A percentile compares a stretch with the other conserved stretches of the same genome.
phyloP scores from a whole-genome alignment of 2,888 invertebrate genomes.

The Pyrrhia umbra region DNA sequence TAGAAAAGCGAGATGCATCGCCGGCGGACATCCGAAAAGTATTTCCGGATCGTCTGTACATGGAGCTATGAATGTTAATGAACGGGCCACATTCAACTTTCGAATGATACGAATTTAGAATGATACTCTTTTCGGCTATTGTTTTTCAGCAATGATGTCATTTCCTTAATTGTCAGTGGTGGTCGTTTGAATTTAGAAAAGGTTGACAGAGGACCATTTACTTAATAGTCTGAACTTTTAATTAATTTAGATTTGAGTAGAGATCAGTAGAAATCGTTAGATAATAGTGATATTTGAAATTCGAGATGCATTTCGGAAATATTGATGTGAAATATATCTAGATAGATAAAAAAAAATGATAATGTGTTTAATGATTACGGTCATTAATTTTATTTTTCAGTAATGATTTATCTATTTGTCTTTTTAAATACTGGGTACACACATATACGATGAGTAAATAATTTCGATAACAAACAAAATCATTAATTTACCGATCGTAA shows the following conservation, averaged over 20 bases:
- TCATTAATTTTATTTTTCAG: no score
- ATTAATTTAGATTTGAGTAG: not conserved
- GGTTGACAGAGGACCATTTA: not conserved
- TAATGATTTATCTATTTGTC: no score
- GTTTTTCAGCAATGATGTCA: constrained; percentile 23
- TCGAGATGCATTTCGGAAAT: no score
- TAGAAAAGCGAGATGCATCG: constrained; percentile 69
- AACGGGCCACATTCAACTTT: constrained; percentile 37
- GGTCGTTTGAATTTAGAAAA: constrained; percentile 20
- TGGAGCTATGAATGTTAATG: constrained; percentile 67
- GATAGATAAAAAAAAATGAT: no score
- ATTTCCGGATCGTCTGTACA: constrained; percentile 76
- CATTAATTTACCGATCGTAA: no score
- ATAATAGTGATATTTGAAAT: no score
- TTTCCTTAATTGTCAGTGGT: constrained; percentile 7
- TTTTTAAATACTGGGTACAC: no score
- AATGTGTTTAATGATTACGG: no score
- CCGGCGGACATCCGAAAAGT: constrained; percentile 83
- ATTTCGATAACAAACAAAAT: no score
- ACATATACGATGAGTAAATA: no score
- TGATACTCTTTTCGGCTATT: constrained; percentile 34
- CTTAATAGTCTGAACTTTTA: not conserved
- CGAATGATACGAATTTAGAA: constrained; percentile 36
- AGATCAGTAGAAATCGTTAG: no score
- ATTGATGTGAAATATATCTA: no score